These are phyloP conservation scores for Varroa destructor DNA, from an alignment of 1,140 invertebrate species.

Conservation along the genomic window DNA sequence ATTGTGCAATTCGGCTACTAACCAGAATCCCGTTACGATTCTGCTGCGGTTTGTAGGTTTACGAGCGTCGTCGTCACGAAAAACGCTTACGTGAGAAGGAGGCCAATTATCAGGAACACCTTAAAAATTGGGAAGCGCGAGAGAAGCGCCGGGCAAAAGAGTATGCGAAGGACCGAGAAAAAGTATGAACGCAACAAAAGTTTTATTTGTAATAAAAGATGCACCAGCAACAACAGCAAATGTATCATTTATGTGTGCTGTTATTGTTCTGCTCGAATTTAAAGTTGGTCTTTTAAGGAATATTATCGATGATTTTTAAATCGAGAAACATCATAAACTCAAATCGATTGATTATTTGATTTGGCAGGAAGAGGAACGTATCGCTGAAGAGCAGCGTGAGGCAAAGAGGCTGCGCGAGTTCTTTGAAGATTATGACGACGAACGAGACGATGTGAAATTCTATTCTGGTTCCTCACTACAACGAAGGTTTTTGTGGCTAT, in stretches of 20 bases:
- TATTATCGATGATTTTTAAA: conserved; percentile 14
- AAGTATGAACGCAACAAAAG: conserved; percentile 63
- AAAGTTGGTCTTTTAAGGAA: neutral
- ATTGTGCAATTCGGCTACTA: too few species aligned
- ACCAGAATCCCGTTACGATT: too few species aligned
- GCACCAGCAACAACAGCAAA: too few species aligned
- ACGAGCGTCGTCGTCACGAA: conserved; percentile 75
- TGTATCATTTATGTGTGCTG: too few species aligned
- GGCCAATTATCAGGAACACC: conserved; percentile 67
- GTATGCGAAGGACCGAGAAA: conserved; percentile 73
- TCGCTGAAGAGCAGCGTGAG: conserved; percentile 54
- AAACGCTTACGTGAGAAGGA: conserved; percentile 83
- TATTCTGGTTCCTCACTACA: conserved; percentile 49
- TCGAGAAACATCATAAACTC: neutral
- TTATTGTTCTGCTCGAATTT: neutral
- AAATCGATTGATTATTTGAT: conserved; percentile 25
- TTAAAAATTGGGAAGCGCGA: conserved; percentile 75
- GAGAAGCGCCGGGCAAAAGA: conserved; percentile 85
- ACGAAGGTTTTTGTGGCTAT: neutral
- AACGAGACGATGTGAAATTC: conserved; percentile 87
- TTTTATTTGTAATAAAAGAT: conserved; percentile 30
- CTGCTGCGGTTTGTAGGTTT: conserved; percentile 44
- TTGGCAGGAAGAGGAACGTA: conserved; percentile 27
- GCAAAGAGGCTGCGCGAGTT: conserved; percentile 90
- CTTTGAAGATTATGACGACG: conserved; percentile 95